These are phyloP conservation scores for Miltochrista miniata DNA, from an alignment of 2,888 invertebrate genomes.

Conservation along the genomic window DNA sequence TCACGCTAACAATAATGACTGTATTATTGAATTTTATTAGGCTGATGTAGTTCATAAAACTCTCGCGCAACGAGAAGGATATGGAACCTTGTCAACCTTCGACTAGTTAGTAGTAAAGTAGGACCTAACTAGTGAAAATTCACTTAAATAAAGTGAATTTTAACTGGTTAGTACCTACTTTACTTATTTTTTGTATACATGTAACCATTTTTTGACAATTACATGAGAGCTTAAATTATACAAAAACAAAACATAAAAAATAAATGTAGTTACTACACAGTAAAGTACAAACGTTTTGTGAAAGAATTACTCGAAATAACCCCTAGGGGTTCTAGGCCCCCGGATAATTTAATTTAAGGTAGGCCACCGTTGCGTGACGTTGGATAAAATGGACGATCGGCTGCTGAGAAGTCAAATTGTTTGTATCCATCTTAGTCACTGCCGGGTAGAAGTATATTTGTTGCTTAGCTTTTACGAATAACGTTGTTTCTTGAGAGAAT, in stretches of 20 bases:
- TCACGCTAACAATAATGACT: no score
- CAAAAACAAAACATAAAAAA: slow-evolving; percentile 15
- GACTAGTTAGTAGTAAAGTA: no score
- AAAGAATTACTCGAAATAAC: background rate
- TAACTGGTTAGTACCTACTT: no score
- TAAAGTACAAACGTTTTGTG: background rate
- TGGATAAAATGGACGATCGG: slow-evolving; percentile 14
- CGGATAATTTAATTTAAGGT: slow-evolving; percentile 46
- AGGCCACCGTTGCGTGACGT: slow-evolving; percentile 7
- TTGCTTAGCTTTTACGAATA: background rate
- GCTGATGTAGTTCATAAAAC: no score
- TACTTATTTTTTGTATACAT: no score
- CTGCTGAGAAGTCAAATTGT: slow-evolving; percentile 5
- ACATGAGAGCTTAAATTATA: no score
- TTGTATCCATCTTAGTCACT: slow-evolving; percentile 1
- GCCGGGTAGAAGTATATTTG: background rate
- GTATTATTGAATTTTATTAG: no score
- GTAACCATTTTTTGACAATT: no score
- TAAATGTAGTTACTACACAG: slow-evolving; percentile 37
- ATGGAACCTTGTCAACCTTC: no score
- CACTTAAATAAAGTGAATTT: no score
- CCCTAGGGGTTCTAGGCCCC: slow-evolving; percentile 1
- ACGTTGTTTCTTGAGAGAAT: background rate
- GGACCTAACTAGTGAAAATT: no score
- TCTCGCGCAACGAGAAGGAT: no score